These are phyloP conservation scores for Lysandra coridon DNA, from an alignment of 2,888 invertebrate genomes.

Conservation along the genomic window DNA sequence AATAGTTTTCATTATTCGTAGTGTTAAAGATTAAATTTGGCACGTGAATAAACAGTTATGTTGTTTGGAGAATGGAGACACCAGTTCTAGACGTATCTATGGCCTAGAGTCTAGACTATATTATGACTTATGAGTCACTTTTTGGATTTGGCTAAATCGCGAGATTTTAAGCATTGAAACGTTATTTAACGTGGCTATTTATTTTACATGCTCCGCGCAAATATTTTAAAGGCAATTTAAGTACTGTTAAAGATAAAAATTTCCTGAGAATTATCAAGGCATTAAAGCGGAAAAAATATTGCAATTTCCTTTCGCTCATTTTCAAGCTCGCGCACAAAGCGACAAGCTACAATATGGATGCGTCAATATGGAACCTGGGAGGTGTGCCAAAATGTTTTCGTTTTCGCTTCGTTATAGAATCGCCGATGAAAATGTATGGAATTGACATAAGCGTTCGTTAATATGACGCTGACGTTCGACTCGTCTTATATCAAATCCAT, in stretches of 20 bases:
- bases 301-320: constrained; percentile 45
- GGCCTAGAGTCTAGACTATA: neutral
- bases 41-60: neutral
- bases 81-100: neutral
- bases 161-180: neutral
- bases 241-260: constrained; percentile 25
- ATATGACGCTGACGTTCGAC: no score
- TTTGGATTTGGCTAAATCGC: neutral
- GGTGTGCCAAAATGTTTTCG: no score
- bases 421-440: no score
- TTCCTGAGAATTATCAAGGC: constrained; percentile 37
- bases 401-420: no score
- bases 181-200: neutral
- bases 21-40: neutral
- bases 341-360: neutral
- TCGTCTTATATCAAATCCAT: no score
- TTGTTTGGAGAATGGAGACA: neutral
- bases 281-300: constrained; percentile 37
- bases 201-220: neutral
- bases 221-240: neutral
- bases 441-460: no score
- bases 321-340: neutral
- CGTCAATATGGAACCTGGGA: no score
- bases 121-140: neutral
- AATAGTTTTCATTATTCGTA: no score